Conservation (phyloP, 2,113 vertebrate genomes). For the Ptyas mucosa region DNA sequence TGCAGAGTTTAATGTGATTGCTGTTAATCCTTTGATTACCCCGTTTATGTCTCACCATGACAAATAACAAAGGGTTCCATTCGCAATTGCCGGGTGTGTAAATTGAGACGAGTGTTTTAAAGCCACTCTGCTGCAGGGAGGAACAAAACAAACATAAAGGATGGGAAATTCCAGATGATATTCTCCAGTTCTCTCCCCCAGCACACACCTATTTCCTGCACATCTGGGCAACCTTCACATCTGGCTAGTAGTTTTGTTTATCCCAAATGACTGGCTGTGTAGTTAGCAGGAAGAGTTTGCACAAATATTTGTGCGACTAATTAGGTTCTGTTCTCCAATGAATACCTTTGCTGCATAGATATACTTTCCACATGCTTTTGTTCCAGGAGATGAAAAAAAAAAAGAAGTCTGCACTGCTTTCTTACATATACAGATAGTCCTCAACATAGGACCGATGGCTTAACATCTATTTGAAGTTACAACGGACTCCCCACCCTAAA, state of each 20-base stretch:
- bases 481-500: neutral
- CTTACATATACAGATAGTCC: neutral
- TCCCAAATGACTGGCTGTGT: neutral
- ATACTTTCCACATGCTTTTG: neutral
- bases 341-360: neutral
- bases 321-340: neutral
- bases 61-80: neutral
- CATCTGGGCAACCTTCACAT: neutral
- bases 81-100: fast-evolving
- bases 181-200: neutral
- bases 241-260: neutral
- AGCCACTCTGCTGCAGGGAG: fast-evolving
- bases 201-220: neutral
- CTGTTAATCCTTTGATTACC: neutral
- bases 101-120: neutral
- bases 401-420: neutral
- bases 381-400: neutral
- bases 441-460: neutral
- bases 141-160: neutral
- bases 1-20: neutral
- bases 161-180: neutral
- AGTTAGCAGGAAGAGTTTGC: neutral
- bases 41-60: neutral
- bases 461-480: neutral
- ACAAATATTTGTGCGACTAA: neutral